Base-by-base conservation (phyloP, 2,113 vertebrate genomes). In the Rhabdornis inornatus region DNA sequence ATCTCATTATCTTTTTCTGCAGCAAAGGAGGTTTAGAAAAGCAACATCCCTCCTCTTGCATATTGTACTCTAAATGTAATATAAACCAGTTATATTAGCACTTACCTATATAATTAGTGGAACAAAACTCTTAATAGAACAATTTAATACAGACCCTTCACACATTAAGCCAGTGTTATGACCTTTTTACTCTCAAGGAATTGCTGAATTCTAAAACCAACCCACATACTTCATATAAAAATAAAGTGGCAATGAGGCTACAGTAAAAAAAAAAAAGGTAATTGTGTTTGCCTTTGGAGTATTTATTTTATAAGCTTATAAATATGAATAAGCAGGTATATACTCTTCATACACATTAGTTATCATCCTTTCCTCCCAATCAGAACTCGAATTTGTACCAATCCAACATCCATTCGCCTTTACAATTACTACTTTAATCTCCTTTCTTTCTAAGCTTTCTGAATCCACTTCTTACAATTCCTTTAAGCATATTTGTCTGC, bases 1-100 rank as follows among this genome's bases (percentile, higher is more conserved):
- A 49, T 96, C 63, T 91, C 69, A 94, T 96, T 91, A 93, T 83
- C 76, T 97, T 95, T 92, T 91, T 57, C 75, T 94, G 80, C 86
- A 90, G 82, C 81, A 92, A 55, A 95, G 57, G 33, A 59, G 28
- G 47, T 83, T 77, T 88, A 95, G 79, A 94, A 95, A 94, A 95
- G 83, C 65, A 87, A 93, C 57, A 81, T 23, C 33, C 31, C 0
- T 96, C 72, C 61, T 93, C 60, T 92, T 92, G 28, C 66, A 68
- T 83, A 70, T 95, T 56, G 78, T 66, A 78, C 15, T 78, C 31
- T 91, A 89, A 82, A 89, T 78, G 35, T 91, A 96, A 97, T 96
- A 93, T 93, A 93, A 97, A 96, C 84, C 49, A 52, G 85, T 45
- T 93, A 78, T 88, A 89, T 89, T 95, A 90, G 65, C 40, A 56